A percentile compares a stretch with the other conserved stretches of the same genome.
Conservation (phyloP, 2,888 invertebrate species). For the Mimas tiliae region DNA sequence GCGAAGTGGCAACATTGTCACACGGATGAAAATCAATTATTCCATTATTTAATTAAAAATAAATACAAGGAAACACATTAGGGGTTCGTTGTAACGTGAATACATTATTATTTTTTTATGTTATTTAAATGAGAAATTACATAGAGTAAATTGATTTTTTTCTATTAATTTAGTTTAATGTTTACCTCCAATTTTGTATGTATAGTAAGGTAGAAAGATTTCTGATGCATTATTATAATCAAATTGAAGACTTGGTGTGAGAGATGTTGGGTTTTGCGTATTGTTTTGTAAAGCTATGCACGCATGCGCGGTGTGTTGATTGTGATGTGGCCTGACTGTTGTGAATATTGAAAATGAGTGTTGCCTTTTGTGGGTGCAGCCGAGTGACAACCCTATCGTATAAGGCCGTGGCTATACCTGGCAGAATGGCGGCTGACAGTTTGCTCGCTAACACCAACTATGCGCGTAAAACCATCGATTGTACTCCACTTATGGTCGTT, state of each 20-base stretch:
- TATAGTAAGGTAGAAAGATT: slow-evolving; percentile 68
- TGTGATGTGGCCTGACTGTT: slow-evolving; percentile 46
- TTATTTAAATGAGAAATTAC: slow-evolving; percentile 64
- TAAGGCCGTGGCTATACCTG: not conserved
- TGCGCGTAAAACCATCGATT: not conserved
- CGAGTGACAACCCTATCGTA: not conserved
- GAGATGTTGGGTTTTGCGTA: slow-evolving; percentile 42
- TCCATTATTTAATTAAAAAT: slow-evolving; percentile 74
- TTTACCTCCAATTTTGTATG: slow-evolving; percentile 74
- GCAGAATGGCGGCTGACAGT: not conserved
- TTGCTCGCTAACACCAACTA: not conserved
- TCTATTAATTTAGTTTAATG: slow-evolving; percentile 64
- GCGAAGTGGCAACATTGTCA: slow-evolving; percentile 33
- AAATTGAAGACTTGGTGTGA: slow-evolving; percentile 51
- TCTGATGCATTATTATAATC: slow-evolving; percentile 63
- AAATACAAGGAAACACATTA: slow-evolving; percentile 56
- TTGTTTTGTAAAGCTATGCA: slow-evolving; percentile 46
- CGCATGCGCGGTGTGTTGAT: slow-evolving; percentile 47
- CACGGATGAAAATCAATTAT: slow-evolving; percentile 71
- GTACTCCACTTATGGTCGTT: no score
- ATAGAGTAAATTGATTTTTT: slow-evolving; percentile 30
- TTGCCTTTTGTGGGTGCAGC: slow-evolving; percentile 15
- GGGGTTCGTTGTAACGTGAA: slow-evolving; percentile 78
- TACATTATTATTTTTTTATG: slow-evolving; percentile 78
- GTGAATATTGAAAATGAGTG: slow-evolving; percentile 25